A percentile compares a stretch with the other conserved stretches of the same genome.
phyloP scores from a whole-genome alignment of 2,797 vertebrate species.

The Chelmon rostratus region DNA sequence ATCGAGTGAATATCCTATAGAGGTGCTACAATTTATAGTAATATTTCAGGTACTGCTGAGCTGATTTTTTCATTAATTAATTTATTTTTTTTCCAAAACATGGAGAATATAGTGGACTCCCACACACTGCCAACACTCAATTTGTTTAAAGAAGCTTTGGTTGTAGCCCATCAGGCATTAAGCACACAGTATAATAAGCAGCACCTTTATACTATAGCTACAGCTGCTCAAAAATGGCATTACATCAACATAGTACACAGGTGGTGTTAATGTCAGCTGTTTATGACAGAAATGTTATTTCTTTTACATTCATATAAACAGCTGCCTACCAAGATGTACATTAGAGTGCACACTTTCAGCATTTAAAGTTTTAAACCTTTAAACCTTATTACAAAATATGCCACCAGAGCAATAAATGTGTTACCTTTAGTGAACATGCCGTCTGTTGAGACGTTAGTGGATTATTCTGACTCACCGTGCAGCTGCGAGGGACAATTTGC shows the following conservation, averaged over 20 bases:
- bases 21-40: background rate
- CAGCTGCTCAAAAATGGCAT: background rate
- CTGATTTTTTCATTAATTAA: too few relatives aligned
- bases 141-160: background rate
- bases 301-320: background rate
- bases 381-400: background rate
- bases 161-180: background rate
- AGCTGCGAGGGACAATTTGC: background rate
- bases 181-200: background rate
- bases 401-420: background rate
- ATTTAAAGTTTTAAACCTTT: slow-evolving; percentile 9
- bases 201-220: background rate
- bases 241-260: background rate
- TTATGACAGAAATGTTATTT: background rate
- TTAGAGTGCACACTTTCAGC: background rate
- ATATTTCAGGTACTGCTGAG: slow-evolving; percentile 3
- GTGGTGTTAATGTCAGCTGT: background rate
- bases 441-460: slow-evolving; percentile 8
- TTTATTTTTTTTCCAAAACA: background rate
- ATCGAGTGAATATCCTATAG: background rate
- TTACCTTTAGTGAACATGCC: slow-evolving; percentile 6
- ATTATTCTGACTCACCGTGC: background rate
- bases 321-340: background rate
- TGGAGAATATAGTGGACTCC: background rate
- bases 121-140: background rate